Evolutionary conservation across 64 coral and sea anemone species (phyloP).

Genomic region (Pocillopora damicornis): DNA sequence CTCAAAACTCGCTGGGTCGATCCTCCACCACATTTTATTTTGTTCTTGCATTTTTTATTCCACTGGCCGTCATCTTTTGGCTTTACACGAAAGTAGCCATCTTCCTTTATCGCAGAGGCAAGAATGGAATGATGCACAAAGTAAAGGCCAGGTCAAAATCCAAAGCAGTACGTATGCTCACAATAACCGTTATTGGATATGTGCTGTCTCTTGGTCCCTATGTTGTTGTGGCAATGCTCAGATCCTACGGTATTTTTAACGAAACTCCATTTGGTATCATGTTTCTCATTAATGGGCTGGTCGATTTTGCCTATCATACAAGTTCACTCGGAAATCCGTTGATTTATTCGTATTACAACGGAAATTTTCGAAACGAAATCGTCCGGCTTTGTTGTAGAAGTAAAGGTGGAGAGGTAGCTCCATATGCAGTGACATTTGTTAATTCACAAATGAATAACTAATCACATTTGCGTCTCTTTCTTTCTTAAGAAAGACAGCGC

Average conservation of each 20-base stretch:
- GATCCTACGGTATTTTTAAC: neutral
- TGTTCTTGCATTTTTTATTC: neutral
- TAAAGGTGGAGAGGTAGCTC: neutral
- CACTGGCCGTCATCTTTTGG: neutral
- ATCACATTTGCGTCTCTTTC: neutral
- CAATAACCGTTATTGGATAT: neutral
- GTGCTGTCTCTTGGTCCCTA: neutral
- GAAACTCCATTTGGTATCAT: neutral
- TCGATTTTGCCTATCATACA: neutral
- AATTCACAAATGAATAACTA: neutral
- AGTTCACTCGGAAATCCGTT: conserved; percentile 21
- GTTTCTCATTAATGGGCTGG: neutral
- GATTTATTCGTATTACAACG: conserved; percentile 37
- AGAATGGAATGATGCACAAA: neutral
- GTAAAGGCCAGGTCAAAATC: neutral
- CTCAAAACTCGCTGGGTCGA: neutral
- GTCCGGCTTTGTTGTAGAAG: neutral
- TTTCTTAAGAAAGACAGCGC: no score
- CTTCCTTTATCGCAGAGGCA: neutral
- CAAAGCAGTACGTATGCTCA: conserved; percentile 33
- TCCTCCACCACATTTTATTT: neutral
- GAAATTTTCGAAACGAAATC: conserved; percentile 12
- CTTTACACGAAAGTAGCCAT: conserved; percentile 7
- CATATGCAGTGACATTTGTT: neutral
- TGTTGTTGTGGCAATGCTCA: neutral